Conservation (phyloP, 64 coral and sea anemone genomes). For the Stichodactyla helianthus region DNA sequence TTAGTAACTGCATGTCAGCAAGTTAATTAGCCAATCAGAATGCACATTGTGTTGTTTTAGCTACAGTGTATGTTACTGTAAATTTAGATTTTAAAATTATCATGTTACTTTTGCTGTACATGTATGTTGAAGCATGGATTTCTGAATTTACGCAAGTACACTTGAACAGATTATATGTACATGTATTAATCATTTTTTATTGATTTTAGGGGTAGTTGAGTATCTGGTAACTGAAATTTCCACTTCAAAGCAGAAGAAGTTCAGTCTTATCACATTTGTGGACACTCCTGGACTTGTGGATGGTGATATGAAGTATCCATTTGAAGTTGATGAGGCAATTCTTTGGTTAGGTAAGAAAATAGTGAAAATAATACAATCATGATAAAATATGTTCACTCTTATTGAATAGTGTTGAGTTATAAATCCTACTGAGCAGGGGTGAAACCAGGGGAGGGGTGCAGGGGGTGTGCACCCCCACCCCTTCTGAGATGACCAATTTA, state of each 20-base stretch:
- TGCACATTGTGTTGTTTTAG: no score
- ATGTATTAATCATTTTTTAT: not conserved
- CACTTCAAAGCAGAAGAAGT: slow-evolving; percentile 99
- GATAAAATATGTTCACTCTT: no score
- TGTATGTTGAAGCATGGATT: no score
- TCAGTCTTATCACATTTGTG: slow-evolving; percentile 90
- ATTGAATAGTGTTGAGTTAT: no score
- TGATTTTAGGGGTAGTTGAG: slow-evolving; percentile 82
- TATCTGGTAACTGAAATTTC: slow-evolving; percentile 98
- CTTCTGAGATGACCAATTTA: no score
- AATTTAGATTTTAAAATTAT: not conserved
- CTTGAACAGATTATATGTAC: no score
- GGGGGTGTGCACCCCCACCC: no score
- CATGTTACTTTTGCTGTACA: not conserved
- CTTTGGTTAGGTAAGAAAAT: slow-evolving; percentile 71
- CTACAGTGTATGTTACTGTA: not conserved
- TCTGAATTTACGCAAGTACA: no score
- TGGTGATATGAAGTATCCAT: slow-evolving; percentile 98
- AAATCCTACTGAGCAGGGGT: no score
- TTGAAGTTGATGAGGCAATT: slow-evolving; percentile 95
- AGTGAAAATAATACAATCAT: not conserved
- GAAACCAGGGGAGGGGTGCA: no score
- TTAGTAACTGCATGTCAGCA: no score
- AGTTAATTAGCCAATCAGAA: not conserved
- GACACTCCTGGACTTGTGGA: slow-evolving; percentile 97